Conservation (phyloP, 2,113 vertebrate species). For the Cardinalis cardinalis region DNA sequence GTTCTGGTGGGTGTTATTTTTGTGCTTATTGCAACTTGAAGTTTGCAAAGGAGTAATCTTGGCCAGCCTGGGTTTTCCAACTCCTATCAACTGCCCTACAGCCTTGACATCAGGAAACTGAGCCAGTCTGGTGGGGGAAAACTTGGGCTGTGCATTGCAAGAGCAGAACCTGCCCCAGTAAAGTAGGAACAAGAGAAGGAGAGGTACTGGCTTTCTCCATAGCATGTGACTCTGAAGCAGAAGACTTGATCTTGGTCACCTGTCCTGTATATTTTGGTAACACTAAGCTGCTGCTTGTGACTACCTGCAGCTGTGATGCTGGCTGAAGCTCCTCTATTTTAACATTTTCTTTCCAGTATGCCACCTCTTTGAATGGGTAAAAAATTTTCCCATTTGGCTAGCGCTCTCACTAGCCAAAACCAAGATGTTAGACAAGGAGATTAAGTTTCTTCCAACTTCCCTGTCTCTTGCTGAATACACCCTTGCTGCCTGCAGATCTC, state of each 20-base stretch:
- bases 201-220: background rate
- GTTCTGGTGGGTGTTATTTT: background rate
- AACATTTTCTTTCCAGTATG: background rate
- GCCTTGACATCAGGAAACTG: background rate
- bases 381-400: background rate
- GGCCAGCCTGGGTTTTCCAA: background rate
- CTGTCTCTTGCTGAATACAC: background rate
- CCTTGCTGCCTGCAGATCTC: background rate
- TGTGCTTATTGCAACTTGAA: background rate
- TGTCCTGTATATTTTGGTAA: background rate
- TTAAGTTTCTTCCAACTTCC: background rate
- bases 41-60: background rate
- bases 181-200: background rate
- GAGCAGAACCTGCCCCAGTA: background rate
- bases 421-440: background rate
- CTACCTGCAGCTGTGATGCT: background rate
- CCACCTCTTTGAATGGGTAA: background rate
- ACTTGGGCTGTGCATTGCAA: background rate
- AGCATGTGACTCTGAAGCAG: background rate
- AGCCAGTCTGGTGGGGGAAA: background rate
- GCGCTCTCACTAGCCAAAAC: background rate
- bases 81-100: background rate
- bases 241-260: background rate
- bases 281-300: background rate
- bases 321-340: background rate